Evolutionary conservation across 2,113 vertebrate species (phyloP).

Genomic region (Campylomormyrus tamandua): DNA sequence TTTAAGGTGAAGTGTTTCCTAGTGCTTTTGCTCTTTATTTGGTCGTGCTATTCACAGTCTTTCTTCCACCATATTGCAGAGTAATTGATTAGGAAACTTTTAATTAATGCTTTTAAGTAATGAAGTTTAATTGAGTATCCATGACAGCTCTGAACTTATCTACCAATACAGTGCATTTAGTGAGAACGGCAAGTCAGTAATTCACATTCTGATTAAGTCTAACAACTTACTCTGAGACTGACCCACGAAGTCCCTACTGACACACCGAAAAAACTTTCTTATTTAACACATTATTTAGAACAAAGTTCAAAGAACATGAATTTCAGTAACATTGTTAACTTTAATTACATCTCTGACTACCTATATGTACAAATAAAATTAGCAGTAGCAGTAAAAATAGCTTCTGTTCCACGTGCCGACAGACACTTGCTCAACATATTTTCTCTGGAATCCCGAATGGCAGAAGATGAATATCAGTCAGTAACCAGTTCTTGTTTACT

Average conservation of each 20-base stretch:
- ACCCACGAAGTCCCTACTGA: neutral
- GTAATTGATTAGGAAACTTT: neutral
- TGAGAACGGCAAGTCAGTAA: neutral
- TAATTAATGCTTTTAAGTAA: neutral
- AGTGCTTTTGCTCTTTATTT: neutral
- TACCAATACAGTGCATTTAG: neutral
- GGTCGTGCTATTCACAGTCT: neutral
- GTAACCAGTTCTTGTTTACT: neutral
- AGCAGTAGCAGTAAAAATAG: neutral
- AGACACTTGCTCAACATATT: neutral
- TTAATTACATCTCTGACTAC: neutral
- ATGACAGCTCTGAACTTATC: neutral
- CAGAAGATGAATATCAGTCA: neutral
- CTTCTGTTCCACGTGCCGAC: neutral
- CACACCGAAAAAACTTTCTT: neutral
- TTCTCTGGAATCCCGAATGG: neutral
- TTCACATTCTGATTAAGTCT: neutral
- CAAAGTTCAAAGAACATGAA: neutral
- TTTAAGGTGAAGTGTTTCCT: neutral
- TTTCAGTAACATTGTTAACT: neutral
- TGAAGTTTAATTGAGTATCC: neutral
- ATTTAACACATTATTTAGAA: neutral
- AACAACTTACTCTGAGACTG: neutral
- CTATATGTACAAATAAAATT: neutral
- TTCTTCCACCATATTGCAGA: neutral